Evolutionary conservation across 2,888 invertebrate species (phyloP).

Genomic region (Argynnis bischoffii): DNA sequence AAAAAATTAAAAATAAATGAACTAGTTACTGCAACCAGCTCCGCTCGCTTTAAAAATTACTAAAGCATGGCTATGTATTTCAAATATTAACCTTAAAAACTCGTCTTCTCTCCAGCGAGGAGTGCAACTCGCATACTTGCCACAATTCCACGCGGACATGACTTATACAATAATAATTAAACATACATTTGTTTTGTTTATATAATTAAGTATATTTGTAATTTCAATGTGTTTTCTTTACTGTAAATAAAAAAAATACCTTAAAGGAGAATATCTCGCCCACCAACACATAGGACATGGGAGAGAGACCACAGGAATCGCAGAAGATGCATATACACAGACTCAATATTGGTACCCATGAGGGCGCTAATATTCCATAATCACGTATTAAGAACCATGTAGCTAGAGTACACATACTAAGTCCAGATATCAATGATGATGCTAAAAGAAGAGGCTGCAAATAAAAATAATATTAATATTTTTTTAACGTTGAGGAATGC

Average conservation of each 20-base stretch:
- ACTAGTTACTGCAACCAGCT: too few species aligned
- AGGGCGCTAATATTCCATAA: slow-evolving; percentile 52
- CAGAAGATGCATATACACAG: slow-evolving; percentile 77
- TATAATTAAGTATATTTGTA: neutral
- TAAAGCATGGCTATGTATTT: too few species aligned
- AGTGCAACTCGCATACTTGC: too few species aligned
- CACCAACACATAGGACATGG: slow-evolving; percentile 74
- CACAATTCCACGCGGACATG: too few species aligned
- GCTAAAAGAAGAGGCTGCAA: slow-evolving; percentile 61
- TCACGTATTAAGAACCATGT: slow-evolving; percentile 67
- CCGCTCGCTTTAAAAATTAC: too few species aligned
- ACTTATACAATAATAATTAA: too few species aligned
- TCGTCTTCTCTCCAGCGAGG: too few species aligned
- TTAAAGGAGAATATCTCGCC: slow-evolving; percentile 79
- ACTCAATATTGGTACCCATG: slow-evolving; percentile 76
- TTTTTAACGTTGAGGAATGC: neutral
- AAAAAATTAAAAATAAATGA: too few species aligned
- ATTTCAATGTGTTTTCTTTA: neutral
- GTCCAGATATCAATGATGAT: slow-evolving; percentile 63
- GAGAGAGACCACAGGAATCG: slow-evolving; percentile 77
- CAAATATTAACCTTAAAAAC: too few species aligned
- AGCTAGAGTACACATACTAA: slow-evolving; percentile 67
- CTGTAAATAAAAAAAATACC: slow-evolving; percentile 46
- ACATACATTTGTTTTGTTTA: neutral
- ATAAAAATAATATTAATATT: neutral